Base-by-base conservation (phyloP, 1,140 invertebrate genomes). In the Drosophila erecta region DNA sequence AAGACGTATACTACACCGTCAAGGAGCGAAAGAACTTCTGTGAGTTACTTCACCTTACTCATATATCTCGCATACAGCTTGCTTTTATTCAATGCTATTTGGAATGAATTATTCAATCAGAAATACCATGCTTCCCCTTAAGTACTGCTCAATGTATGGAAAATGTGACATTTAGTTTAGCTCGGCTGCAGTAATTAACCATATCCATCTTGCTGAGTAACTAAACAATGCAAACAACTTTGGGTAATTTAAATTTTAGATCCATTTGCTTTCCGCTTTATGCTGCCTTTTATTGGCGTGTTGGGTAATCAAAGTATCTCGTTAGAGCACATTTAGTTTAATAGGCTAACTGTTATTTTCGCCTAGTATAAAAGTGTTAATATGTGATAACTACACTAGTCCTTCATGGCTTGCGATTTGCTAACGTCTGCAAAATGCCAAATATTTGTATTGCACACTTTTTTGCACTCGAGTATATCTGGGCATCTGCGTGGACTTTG, bases 1-100 rank as follows among this genome's bases (percentile, higher is more conserved):
- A 92, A 69, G 91, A 92, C 66, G 78, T 92, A 10, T 91, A 75
- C 50, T 92, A 92, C 35, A 90, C 84, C 15, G 91, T 92, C 6
- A 86, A 79, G 56, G 56, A 81, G 37, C 83, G 78, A 11, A 79
- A 73, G 17, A 90, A 79, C 57, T 87, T 77, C 41, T 76, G 91
- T 92, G 61, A 92, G 91, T 92, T 43, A 17, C 24, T 14, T 0
- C 0, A 37, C 17, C 3, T 11, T 37, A 3, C 1, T 40, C 4
- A 6, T 33, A 33, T 14, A 33, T 22, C 10, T 6, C 33, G 11
- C 20, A 24, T 4, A 15, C 27, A 6, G 22, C 17, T 12, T 1
- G 17, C 4, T 10, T 3, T 24, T 24, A 24, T 24, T 22, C 20
- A 14, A 46, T 8, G n/a, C n/a, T 10, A 15, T 11, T 40, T 17